Conservation (phyloP, 2,888 invertebrate species). For the Drosophila tanythrix region DNA sequence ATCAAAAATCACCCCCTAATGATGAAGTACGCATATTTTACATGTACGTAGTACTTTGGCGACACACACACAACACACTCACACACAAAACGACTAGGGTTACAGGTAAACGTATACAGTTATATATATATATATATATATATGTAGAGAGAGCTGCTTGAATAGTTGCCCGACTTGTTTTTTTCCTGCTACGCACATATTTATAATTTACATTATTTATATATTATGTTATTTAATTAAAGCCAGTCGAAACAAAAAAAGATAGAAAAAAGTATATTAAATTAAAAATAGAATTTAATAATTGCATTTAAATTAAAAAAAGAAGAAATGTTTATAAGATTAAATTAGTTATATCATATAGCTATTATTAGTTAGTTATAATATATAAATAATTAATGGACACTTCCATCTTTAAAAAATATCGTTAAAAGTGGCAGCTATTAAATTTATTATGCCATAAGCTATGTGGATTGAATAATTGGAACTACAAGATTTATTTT, state of each 20-base stretch:
- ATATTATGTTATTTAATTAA: too few species aligned
- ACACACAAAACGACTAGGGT: constrained; percentile 33
- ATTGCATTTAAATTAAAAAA: not conserved
- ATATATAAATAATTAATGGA: not conserved
- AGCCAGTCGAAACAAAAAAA: not conserved
- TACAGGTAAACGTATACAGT: constrained; percentile 21
- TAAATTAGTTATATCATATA: not conserved
- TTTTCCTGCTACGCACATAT: not conserved
- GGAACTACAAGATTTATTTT: not conserved
- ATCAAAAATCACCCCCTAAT: constrained; percentile 67
- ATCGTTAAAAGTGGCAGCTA: not conserved
- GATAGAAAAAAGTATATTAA: not conserved
- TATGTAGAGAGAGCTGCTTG: constrained; percentile 5
- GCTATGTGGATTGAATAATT: not conserved
- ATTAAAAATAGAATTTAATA: not conserved
- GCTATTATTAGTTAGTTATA: too few species aligned
- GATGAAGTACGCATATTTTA: constrained; percentile 66
- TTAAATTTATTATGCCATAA: too few species aligned
- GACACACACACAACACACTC: constrained; percentile 31
- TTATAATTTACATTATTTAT: not conserved
- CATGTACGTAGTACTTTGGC: constrained; percentile 34
- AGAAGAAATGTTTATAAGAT: not conserved
- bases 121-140: not conserved
- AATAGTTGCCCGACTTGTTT: not conserved
- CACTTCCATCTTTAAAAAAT: not conserved